Base-by-base conservation (phyloP, 2,113 vertebrate species). In the Suncus etruscus region DNA sequence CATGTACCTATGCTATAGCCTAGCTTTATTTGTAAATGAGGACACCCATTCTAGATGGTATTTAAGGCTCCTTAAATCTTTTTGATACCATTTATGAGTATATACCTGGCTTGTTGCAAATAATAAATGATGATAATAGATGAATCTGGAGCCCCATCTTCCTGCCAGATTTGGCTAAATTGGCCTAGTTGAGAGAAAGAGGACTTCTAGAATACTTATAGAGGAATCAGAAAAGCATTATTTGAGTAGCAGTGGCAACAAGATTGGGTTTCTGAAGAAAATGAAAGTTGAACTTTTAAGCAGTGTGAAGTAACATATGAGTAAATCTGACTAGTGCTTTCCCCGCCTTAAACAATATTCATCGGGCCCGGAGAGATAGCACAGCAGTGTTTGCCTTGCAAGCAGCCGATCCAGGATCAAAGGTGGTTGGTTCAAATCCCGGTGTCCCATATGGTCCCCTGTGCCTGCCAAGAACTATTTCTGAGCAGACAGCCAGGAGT, bases 11-110 rank as follows among this genome's bases (percentile, higher is more conserved):
- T 58, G 29, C 48, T 24, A 87, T 15, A 50, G 25, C 16, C 61
- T 94, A n/a, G 69, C 39, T 91, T 16, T 61, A 58, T 80, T 79
- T 29, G 83, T 86, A 93, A 79, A 81, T 45, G 45, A 92, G 27
- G 65, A 81, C 90, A 81, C 70, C 70, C 25, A 70, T 80, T 31
- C 48, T 61, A 11, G 58, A 51, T 83, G 29, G 32, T 47, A 14
- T 66, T 61, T 54, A 61, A 31, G 63, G 6, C 85, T n/a, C 66
- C 22, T 78, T 78, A n/a, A 14, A 11, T 63, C 82, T 70, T 10
- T 72, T 75, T 1, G 73, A 27, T 79, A 27, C 25, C 61, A 88
- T 70, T 87, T 50, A 77, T 72, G 81, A 16, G 22, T 87, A 16
- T 76, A 32, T 50, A 2, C 18, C 29, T 45, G 54, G 15, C 25